Percentiles rank a stretch among this genome's conserved stretches.
Evolutionary conservation across 2,888 invertebrate species (phyloP).

Genomic region (Aphidoletes aphidimyza): DNA sequence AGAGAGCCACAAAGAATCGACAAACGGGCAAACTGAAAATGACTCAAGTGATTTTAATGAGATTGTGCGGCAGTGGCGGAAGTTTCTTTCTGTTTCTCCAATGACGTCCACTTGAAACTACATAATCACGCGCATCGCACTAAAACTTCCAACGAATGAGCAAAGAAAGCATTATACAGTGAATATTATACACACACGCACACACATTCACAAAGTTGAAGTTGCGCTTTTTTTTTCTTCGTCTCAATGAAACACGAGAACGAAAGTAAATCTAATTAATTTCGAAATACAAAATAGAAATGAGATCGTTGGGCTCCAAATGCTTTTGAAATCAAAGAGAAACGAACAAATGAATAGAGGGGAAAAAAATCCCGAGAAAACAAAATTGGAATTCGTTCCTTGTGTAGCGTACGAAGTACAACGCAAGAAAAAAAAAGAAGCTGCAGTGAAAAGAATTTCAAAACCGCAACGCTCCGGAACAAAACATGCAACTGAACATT

Average conservation of each 20-base stretch:
- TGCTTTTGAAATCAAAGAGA: not conserved
- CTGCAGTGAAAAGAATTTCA: not conserved
- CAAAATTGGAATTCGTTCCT: not conserved
- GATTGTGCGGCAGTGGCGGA: not conserved
- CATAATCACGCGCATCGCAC: constrained; percentile 7
- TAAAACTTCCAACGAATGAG: not conserved
- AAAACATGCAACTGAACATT: not conserved
- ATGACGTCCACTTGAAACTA: not conserved
- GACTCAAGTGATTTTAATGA: constrained; percentile 31
- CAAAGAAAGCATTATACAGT: not conserved
- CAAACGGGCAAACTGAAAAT: not conserved
- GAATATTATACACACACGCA: too few relatives aligned
- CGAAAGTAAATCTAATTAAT: constrained; percentile 41
- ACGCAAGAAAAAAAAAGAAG: not conserved
- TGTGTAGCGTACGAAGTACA: not conserved
- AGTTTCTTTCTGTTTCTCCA: not conserved
- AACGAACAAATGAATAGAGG: not conserved
- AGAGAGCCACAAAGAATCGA: not conserved
- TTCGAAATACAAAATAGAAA: not conserved
- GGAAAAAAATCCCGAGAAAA: not conserved
- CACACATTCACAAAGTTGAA: not conserved
- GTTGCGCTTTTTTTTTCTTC: not conserved
- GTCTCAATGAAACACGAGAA: constrained; percentile 1
- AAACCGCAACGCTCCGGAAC: not conserved
- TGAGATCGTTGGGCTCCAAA: not conserved